Evolutionary conservation across 2,113 vertebrate genomes (phyloP).

Genomic region (Chamaea fasciata): DNA sequence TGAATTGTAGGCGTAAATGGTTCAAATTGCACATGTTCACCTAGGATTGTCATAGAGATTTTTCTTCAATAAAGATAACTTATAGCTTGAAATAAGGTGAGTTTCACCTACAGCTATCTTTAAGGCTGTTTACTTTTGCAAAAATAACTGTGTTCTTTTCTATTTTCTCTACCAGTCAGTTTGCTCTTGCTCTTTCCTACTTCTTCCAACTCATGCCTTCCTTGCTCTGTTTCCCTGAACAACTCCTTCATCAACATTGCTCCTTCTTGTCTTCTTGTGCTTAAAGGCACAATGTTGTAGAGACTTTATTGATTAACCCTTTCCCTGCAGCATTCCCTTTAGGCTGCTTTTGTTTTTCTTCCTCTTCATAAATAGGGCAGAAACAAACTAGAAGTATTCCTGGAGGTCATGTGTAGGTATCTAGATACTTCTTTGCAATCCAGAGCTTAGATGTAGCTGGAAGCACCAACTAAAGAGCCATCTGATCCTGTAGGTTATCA

Average conservation of each 20-base stretch:
- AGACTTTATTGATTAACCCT: background rate
- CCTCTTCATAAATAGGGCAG: background rate
- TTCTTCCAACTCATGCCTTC: background rate
- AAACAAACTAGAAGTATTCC: background rate
- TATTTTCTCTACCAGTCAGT: background rate
- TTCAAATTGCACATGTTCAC: background rate
- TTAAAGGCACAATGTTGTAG: background rate
- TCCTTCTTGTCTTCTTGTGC: background rate
- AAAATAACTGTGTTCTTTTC: background rate
- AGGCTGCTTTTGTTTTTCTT: background rate
- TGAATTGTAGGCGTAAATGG: background rate
- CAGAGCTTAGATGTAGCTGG: background rate
- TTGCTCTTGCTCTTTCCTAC: background rate
- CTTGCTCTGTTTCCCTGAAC: background rate
- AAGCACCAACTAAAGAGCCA: background rate
- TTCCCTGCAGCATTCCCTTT: background rate
- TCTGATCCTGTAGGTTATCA: background rate
- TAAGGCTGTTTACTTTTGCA: background rate
- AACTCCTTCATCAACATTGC: background rate
- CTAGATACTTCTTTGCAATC: background rate
- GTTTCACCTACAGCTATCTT: background rate
- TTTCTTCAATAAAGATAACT: background rate
- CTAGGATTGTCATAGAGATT: background rate
- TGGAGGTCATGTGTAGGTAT: background rate
- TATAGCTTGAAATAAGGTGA: background rate